A percentile compares a stretch with the other conserved stretches of the same genome.
phyloP scores from a whole-genome alignment of 2,888 invertebrate genomes.

The Euclidia mi region DNA sequence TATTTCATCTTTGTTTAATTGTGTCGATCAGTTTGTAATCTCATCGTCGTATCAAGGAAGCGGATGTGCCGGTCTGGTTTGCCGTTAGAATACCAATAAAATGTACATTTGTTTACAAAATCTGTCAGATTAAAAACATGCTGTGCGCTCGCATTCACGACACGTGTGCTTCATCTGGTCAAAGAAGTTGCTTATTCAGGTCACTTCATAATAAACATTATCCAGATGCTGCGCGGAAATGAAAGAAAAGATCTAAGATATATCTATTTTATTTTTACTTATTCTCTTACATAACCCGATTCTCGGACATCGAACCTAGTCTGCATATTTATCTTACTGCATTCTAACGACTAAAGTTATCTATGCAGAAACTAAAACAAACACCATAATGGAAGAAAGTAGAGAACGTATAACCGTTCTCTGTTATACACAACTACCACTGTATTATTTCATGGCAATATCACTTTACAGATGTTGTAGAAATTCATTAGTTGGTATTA shows the following conservation, averaged over 20 bases:
- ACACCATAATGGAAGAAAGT: no score
- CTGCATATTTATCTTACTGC: neutral
- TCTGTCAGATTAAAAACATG: constrained; percentile 75
- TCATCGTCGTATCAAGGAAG: constrained; percentile 54
- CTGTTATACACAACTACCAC: no score
- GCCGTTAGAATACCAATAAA: constrained; percentile 61
- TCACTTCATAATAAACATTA: constrained; percentile 65
- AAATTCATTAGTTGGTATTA: no score
- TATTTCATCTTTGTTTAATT: constrained; percentile 22
- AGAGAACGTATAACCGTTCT: no score
- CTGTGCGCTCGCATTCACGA: constrained; percentile 56
- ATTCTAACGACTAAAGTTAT: neutral
- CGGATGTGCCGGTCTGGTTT: constrained; percentile 70
- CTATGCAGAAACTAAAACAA: no score
- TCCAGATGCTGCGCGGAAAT: constrained; percentile 53
- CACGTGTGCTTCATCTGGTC: constrained; percentile 55
- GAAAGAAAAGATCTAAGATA: constrained; percentile 32
- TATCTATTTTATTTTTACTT: constrained; percentile 28
- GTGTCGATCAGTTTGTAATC: constrained; percentile 43
- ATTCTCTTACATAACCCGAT: constrained; percentile 32
- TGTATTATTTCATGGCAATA: no score
- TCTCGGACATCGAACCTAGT: constrained; percentile 20
- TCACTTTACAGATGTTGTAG: no score
- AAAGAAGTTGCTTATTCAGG: constrained; percentile 63
- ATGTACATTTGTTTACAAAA: constrained; percentile 77